These are phyloP conservation scores for Orius laevigatus DNA, from an alignment of 1,140 invertebrate species.

Conservation along the genomic window DNA sequence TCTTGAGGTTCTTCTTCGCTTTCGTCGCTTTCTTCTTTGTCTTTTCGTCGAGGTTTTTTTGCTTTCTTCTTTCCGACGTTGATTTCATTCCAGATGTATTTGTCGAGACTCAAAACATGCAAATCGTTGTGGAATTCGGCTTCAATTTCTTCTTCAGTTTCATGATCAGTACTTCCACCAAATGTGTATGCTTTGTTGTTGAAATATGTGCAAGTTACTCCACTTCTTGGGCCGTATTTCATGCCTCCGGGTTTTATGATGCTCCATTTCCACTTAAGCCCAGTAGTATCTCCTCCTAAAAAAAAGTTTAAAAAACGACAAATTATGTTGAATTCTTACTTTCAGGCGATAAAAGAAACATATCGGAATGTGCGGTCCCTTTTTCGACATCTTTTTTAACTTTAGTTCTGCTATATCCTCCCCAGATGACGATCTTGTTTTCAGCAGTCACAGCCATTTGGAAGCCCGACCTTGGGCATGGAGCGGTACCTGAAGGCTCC, in stretches of 20 bases:
- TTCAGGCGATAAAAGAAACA: slow-evolving; percentile 54
- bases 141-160: slow-evolving; percentile 57
- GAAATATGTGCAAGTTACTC: slow-evolving; percentile 35
- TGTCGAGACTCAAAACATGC: slow-evolving; percentile 56
- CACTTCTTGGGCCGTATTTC: slow-evolving; percentile 47
- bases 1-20: slow-evolving; percentile 22
- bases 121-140: slow-evolving; percentile 75
- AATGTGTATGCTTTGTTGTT: slow-evolving; percentile 49
- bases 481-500: slow-evolving; percentile 38
- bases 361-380: slow-evolving; percentile 63
- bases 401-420: slow-evolving; percentile 70
- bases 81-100: slow-evolving; percentile 46
- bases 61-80: slow-evolving; percentile 28
- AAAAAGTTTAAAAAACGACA: slow-evolving; percentile 7
- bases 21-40: slow-evolving; percentile 23
- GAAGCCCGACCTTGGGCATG: slow-evolving; percentile 56
- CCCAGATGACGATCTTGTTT: slow-evolving; percentile 58
- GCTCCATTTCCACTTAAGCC: slow-evolving; percentile 60
- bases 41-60: slow-evolving; percentile 28
- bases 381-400: slow-evolving; percentile 66
- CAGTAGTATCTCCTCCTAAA: slow-evolving; percentile 40
- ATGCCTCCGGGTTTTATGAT: slow-evolving; percentile 48
- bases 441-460: slow-evolving; percentile 43
- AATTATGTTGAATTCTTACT: slow-evolving; percentile 32
- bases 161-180: slow-evolving; percentile 54